phyloP scores from a whole-genome alignment of 2,888 invertebrate genomes.

The Odontocerum albicorne region DNA sequence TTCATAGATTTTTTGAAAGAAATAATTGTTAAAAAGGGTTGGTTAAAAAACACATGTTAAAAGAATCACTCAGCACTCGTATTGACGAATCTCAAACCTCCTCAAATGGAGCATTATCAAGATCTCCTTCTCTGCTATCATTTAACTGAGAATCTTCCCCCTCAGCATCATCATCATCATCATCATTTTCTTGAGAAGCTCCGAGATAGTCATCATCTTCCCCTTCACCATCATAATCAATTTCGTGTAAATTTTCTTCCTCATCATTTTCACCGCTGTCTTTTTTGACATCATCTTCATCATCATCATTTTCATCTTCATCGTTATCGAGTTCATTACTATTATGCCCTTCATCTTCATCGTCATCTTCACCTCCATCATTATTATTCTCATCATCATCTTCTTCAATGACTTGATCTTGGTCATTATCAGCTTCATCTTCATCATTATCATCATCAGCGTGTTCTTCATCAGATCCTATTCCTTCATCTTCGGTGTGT shows the following conservation, averaged over 20 bases:
- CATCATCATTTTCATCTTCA: constrained; percentile 38
- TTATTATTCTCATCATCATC: constrained; percentile 38
- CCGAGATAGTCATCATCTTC: constrained; percentile 40
- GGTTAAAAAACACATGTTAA: no score
- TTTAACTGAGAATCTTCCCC: constrained; percentile 21
- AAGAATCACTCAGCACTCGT: neutral
- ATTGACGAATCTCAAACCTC: constrained; percentile 46
- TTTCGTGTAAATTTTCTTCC: constrained; percentile 45
- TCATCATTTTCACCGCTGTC: constrained; percentile 40
- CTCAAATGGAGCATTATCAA: constrained; percentile 51
- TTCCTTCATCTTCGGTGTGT: constrained; percentile 36
- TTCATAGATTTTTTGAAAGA: no score
- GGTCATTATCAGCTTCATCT: constrained; percentile 44
- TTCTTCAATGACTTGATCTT: constrained; percentile 45
- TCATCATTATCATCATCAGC: constrained; percentile 40
- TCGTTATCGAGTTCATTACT: constrained; percentile 37
- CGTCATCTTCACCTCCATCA: constrained; percentile 42
- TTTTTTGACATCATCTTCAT: constrained; percentile 40
- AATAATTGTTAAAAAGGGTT: no score
- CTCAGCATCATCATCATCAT: constrained; percentile 39
- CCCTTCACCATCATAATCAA: constrained; percentile 50
- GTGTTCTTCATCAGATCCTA: no score
- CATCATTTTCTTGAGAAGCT: constrained; percentile 41
- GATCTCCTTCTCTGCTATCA: constrained; percentile 40
- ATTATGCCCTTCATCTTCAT: constrained; percentile 39